Base-by-base conservation (phyloP, 2,797 vertebrate genomes). In the Allenopithecus nigroviridis region DNA sequence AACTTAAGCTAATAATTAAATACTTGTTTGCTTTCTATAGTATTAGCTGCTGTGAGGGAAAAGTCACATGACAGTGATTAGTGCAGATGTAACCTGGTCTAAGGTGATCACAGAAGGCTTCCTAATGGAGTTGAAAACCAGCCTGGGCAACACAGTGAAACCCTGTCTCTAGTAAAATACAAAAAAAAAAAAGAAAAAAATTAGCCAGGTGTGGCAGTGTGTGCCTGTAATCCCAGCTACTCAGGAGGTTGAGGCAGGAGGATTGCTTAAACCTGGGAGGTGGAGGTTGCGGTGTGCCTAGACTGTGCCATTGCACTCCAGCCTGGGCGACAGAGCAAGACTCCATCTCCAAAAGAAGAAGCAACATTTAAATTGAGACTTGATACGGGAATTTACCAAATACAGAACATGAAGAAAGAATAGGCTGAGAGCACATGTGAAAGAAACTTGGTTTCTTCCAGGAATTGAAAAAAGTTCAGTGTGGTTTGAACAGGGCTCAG, bases 321-420 rank as follows among this genome's bases (percentile, higher is more conserved):
- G 33, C 33, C 33, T 68, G 33, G 33, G 33, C 0, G 7, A 68
- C 17, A n/a, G 33, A 68, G 33, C 33, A 33, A n/a, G 61, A 64
- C 30, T 64, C 61, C 4, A 4, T 64, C 61, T 64, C 61, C 14
- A 64, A 64, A 64, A 64, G 14, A 87, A 50, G 46, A 87, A 50
- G 21, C 36, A 72, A 36, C 55, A 53, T 84, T 94, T 76, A 64
- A 76, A 24, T 59, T 76, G 57, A 89, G 61, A 89, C 79, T 80
- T 28, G 33, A 68, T 41, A 19, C 39, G 39, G 36, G 61, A 36
- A 57, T 88, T 79, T 79, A 48, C 55, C 8, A 48, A 39, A 57
- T 39, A 68, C 10, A 22, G 16, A 26, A 43, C 4, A 2, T 3
- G 28, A 48, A 41, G 95, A 28, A 50, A 30, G 33, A 64, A 26